Evolutionary conservation across 2,888 invertebrate species (phyloP).

Genomic region (Amphiduros pacificus): DNA sequence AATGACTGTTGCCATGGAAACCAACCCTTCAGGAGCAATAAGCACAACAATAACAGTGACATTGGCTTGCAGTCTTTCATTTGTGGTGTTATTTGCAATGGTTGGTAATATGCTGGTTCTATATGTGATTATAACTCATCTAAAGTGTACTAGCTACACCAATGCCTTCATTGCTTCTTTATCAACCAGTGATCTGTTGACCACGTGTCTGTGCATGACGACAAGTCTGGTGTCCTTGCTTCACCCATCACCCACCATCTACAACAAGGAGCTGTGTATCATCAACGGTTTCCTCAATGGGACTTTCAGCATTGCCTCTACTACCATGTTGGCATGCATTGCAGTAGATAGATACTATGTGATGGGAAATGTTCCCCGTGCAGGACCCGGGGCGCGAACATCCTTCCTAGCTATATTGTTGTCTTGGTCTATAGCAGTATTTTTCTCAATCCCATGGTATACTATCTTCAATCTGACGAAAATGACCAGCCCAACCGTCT

Average conservation of each 20-base stretch:
- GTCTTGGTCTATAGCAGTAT: background rate
- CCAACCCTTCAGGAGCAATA: too few species aligned
- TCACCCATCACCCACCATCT: background rate
- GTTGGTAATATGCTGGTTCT: slow-evolving; percentile 5
- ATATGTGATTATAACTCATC: background rate
- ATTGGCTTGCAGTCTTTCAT: too few species aligned
- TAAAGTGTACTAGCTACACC: background rate
- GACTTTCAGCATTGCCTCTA: background rate
- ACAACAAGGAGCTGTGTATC: slow-evolving; percentile 1
- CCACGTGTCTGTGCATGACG: background rate
- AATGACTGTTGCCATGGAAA: too few species aligned
- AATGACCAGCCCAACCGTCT: too few species aligned
- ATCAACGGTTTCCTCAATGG: background rate
- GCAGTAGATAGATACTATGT: background rate
- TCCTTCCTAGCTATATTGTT: background rate
- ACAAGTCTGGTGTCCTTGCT: background rate
- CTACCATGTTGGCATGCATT: background rate
- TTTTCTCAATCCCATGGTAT: background rate
- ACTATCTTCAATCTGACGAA: too few species aligned
- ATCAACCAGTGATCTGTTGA: background rate
- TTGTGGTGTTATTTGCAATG: too few species aligned
- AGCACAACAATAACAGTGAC: too few species aligned
- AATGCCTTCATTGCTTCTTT: slow-evolving; percentile 2
- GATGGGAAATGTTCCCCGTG: background rate
- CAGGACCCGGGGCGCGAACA: background rate